Evolutionary conservation across 2,888 invertebrate species (phyloP), one percentile per base, ranked within the genome.

Genomic region (Dendrolimus houi): DNA sequence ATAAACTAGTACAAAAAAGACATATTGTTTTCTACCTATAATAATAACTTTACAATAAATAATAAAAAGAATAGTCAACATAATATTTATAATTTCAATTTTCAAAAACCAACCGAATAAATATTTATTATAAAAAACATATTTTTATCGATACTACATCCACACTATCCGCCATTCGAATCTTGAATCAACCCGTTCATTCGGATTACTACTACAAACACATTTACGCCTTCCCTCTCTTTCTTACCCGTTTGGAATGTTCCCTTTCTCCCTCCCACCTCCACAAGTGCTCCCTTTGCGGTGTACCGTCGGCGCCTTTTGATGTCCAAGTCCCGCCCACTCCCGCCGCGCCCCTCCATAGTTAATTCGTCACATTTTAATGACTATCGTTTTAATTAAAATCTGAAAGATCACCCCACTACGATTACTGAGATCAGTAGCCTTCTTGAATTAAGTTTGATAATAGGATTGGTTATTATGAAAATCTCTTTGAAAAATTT

Each of bases 301-400:
- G 76, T 75, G 74, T 71, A 70, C 75, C 78, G 81, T 79, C 89
- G 87, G 86, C 75, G 68, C 72, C 78, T 29, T 88, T 90, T 90
- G 87, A 87, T 76, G 81, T 80, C 54, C 61, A 76, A 66, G 76
- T 86, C 85, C 78, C 87, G 87, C 88, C 88, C 75, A 66, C 76
- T 67, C 75, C 68, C 69, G 70, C 75, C 68, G 66, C 71, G 73
- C 64, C 74, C 74, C 74, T 67, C 71, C 72, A 68, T 71, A 76
- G 75, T 81, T 83, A 84, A 87, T 88, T 87, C 86, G 87, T 88
- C 87, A 87, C 85, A 81, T 74, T 72, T 66, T 87, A 87, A 87
- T 85, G 87, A 88, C 86, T 87, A 84, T 82, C 81, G 71, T 79
- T 87, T 87, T 88, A 89, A 88, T 89, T 87, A 85, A 74, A 69